Evolutionary conservation across 1,140 invertebrate genomes (phyloP), one percentile per base, ranked within the genome.

Genomic region (Hermetia illucens): DNA sequence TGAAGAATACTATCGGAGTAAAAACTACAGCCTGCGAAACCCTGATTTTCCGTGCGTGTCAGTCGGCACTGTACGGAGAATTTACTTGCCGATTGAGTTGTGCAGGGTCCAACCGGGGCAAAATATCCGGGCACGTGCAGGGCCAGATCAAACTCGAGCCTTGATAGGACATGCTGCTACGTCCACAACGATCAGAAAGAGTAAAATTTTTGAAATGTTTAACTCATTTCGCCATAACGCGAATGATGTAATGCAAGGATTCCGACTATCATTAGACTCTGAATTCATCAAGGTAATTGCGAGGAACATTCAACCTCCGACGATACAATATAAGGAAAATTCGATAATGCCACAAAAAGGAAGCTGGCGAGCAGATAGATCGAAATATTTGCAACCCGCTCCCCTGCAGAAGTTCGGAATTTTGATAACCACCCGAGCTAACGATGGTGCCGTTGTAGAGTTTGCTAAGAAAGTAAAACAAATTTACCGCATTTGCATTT

Each of bases 161-260:
- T n/a, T n/a, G n/a, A n/a, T n/a, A n/a, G 56, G 47, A 22, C 60
- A 60, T 29, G 71, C 80, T 2, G 79, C 79, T 2, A 79, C 72
- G 1, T 47, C 58, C 4, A 72, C 80, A n/a, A 47, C 63, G 3
- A 51, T 45, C 1, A 64, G 82, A 1, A 75, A 75, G 47, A 2
- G 41, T 0, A 82, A 75, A 50, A 84, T 84, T 18, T 58, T 70
- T 47, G 52, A 70, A 6, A 58, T 71, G 10, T 65, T 80, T 19
- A 44, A 48, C 24, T 54, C 50, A 42, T 52, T 61, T 4, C 42
- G 61, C 2, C 67, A 69, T 39, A 71, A 75, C 40, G 0, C 41
- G 0, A 56, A 72, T 52, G 53, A 53, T 0, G 58, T 52, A 3
- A 51, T 77, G 5, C 45, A 55, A 46, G 72, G 73, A 43, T 81